Percentiles rank a stretch among this genome's conserved stretches.
Evolutionary conservation across 2,888 invertebrate genomes (phyloP).

Genomic region (Teleogryllus oceanicus): DNA sequence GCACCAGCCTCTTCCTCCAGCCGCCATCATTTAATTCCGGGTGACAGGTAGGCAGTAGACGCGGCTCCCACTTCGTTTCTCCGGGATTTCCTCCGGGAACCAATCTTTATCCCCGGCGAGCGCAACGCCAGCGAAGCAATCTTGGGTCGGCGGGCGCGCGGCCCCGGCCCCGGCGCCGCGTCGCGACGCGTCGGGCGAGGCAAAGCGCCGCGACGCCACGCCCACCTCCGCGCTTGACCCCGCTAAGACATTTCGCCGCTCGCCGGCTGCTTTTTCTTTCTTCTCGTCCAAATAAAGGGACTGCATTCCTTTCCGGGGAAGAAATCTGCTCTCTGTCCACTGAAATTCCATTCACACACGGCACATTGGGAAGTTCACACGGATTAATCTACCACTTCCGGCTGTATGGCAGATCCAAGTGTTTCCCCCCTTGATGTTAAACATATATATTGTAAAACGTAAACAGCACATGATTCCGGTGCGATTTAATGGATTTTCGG

Average conservation of each 20-base stretch:
- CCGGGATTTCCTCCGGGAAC: constrained; percentile 37
- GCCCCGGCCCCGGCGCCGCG: not conserved
- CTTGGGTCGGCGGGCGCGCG: not conserved
- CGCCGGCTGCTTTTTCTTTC: too few species aligned
- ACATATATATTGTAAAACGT: too few species aligned
- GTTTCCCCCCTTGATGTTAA: too few species aligned
- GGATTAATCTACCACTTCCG: too few species aligned
- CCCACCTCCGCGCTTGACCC: not conserved
- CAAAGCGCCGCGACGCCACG: not conserved
- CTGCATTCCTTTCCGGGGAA: too few species aligned
- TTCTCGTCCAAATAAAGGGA: too few species aligned
- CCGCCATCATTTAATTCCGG: constrained; percentile 37
- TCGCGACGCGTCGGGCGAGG: not conserved
- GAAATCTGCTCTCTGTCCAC: too few species aligned
- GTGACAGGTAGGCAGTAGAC: constrained; percentile 36
- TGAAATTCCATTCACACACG: too few species aligned
- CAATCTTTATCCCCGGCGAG: constrained; percentile 19
- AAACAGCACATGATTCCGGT: too few species aligned
- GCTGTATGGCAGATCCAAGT: too few species aligned
- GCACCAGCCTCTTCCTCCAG: not conserved
- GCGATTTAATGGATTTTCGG: too few species aligned
- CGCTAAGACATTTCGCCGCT: not conserved
- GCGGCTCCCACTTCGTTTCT: constrained; percentile 32
- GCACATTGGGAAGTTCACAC: too few species aligned
- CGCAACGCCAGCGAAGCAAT: constrained; percentile 18